phyloP scores from a whole-genome alignment of 2,113 vertebrate species.

The Neoarius graeffei region DNA sequence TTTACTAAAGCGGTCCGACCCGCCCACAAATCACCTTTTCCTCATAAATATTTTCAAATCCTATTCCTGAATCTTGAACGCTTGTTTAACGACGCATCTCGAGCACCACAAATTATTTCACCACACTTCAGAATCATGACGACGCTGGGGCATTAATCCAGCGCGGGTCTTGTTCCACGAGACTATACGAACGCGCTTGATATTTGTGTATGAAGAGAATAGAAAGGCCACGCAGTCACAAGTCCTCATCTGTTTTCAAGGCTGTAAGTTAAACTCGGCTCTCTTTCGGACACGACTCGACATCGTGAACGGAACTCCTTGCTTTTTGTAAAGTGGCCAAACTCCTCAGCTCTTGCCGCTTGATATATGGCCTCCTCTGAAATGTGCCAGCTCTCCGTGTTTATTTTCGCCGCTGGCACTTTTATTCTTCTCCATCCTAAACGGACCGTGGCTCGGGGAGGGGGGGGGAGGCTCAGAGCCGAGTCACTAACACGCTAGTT shows the following conservation, averaged over 20 bases:
- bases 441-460: slow-evolving; percentile 59
- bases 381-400: slow-evolving; percentile 64
- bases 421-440: slow-evolving; percentile 69
- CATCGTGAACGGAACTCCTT: slow-evolving; percentile 70
- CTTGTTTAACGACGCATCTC: not conserved
- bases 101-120: not conserved
- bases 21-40: not conserved
- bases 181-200: slow-evolving; percentile 25
- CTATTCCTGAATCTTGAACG: not conserved
- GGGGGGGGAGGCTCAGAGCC: slow-evolving; percentile 57
- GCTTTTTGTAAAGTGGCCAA: slow-evolving; percentile 69
- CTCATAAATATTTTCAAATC: too few species aligned
- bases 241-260: slow-evolving; percentile 23
- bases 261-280: slow-evolving; percentile 63
- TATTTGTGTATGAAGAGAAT: slow-evolving; percentile 31
- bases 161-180: slow-evolving; percentile 1
- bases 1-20: too few species aligned
- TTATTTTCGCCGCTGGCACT: slow-evolving; percentile 57
- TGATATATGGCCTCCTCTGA: slow-evolving; percentile 73
- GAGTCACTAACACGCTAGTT: slow-evolving; percentile 66
- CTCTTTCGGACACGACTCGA: slow-evolving; percentile 69
- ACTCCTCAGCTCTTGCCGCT: slow-evolving; percentile 59
- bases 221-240: slow-evolving; percentile 24
- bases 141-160: not conserved
- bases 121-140: too few species aligned